Percentiles rank a stretch among this genome's conserved stretches.
Conservation (phyloP, 2,888 invertebrate species). For the Horisme vitalbata region DNA sequence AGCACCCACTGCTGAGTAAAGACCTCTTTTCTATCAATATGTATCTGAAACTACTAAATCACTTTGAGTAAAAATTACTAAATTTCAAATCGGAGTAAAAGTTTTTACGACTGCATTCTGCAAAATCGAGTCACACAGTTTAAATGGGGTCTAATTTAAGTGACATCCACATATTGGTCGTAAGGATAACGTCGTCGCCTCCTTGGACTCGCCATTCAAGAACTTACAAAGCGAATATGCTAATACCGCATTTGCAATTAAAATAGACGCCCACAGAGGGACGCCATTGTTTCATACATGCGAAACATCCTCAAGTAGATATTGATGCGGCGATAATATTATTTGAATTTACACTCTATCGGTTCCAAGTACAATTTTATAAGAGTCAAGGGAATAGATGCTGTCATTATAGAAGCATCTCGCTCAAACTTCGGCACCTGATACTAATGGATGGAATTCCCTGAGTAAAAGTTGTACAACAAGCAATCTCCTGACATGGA, state of each 20-base stretch:
- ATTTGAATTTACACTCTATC: conserved; percentile 21
- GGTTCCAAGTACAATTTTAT: conserved; percentile 10
- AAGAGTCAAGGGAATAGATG: conserved; percentile 40
- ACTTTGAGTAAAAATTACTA: too few species aligned
- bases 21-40: too few species aligned
- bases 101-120: background rate
- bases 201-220: conserved; percentile 71
- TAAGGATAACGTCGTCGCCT: conserved; percentile 61
- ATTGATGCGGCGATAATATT: conserved; percentile 38
- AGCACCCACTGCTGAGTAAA: too few species aligned
- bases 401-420: conserved; percentile 61
- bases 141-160: conserved; percentile 11
- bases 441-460: conserved; percentile 76
- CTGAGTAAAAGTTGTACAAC: conserved; percentile 76
- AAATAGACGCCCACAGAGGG: conserved; percentile 73
- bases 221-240: conserved; percentile 77
- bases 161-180: conserved; percentile 49
- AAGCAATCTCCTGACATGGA: conserved; percentile 72
- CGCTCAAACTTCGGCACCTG: conserved; percentile 59
- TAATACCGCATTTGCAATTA: conserved; percentile 79
- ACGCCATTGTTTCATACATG: conserved; percentile 69
- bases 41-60: too few species aligned
- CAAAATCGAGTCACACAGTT: background rate
- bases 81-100: too few species aligned
- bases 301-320: conserved; percentile 53